Conservation (phyloP, 2,113 vertebrate genomes). For the Poeciliopsis turrubarensis region DNA sequence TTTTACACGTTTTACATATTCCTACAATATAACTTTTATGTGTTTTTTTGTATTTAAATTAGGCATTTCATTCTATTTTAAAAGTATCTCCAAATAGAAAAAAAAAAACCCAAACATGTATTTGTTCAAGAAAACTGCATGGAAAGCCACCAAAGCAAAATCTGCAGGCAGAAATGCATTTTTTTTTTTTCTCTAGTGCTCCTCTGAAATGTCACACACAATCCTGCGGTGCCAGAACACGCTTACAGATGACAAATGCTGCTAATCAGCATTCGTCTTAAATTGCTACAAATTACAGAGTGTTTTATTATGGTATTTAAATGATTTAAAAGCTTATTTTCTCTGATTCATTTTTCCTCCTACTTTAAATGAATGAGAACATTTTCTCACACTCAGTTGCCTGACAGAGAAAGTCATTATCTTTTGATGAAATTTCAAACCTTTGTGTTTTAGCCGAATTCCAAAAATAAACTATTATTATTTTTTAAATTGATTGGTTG, state of each 20-base stretch:
- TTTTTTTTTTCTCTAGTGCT: background rate
- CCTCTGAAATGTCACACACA: constrained; percentile 1
- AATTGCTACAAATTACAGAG: background rate
- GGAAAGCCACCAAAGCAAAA: background rate
- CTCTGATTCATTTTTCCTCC: background rate
- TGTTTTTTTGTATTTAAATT: background rate
- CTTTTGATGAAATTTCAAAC: background rate
- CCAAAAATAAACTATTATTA: background rate
- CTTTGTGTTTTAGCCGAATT: background rate
- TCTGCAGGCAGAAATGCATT: background rate
- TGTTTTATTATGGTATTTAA: background rate
- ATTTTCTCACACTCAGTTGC: background rate
- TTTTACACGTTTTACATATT: background rate
- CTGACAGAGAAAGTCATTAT: background rate
- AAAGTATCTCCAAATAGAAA: background rate
- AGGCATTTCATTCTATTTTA: background rate
- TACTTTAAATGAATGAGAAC: background rate
- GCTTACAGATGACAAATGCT: background rate
- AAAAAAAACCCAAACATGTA: background rate
- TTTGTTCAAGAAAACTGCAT: background rate
- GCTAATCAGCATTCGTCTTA: constrained; percentile 1
- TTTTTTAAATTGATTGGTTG: constrained; percentile 1
- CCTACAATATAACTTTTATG: background rate
- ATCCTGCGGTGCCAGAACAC: background rate
- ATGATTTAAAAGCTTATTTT: background rate